Evolutionary conservation across 2,888 invertebrate genomes (phyloP).

Genomic region (Leptodirus hochenwartii): DNA sequence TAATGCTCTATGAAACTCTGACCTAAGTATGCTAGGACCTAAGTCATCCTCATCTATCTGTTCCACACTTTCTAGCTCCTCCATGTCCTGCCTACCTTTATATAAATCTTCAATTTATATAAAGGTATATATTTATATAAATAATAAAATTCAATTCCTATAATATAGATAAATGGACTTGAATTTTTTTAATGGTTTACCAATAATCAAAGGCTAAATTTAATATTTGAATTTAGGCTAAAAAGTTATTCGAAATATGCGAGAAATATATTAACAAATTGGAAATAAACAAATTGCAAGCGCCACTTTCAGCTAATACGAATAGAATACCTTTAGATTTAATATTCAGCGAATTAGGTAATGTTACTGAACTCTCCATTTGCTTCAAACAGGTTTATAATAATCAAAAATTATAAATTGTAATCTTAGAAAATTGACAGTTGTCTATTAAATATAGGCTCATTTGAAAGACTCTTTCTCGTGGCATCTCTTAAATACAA

Average conservation of each 20-base stretch:
- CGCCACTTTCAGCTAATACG: constrained; percentile 12
- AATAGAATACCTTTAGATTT: constrained; percentile 20
- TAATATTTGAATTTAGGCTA: constrained; percentile 17
- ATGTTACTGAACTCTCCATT: constrained; percentile 19
- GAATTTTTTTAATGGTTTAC: neutral
- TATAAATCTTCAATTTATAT: too few relatives aligned
- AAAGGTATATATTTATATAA: too few relatives aligned
- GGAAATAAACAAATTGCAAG: constrained; percentile 17
- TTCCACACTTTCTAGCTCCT: too few relatives aligned
- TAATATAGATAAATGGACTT: neutral
- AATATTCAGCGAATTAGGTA: constrained; percentile 18
- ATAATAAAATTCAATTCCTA: neutral
- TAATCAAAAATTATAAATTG: too few relatives aligned
- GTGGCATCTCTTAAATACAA: too few relatives aligned
- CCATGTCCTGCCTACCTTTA: too few relatives aligned
- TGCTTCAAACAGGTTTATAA: constrained; percentile 25
- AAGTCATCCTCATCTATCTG: too few relatives aligned
- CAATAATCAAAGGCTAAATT: neutral
- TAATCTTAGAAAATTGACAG: too few relatives aligned
- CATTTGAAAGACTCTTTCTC: too few relatives aligned
- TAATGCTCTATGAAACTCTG: too few relatives aligned
- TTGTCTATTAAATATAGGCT: too few relatives aligned
- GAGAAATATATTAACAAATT: constrained; percentile 18
- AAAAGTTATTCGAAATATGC: constrained; percentile 19
- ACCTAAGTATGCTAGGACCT: too few relatives aligned